Base-by-base conservation (phyloP, 2,888 invertebrate species). In the Dicroscelio sp. region DNA sequence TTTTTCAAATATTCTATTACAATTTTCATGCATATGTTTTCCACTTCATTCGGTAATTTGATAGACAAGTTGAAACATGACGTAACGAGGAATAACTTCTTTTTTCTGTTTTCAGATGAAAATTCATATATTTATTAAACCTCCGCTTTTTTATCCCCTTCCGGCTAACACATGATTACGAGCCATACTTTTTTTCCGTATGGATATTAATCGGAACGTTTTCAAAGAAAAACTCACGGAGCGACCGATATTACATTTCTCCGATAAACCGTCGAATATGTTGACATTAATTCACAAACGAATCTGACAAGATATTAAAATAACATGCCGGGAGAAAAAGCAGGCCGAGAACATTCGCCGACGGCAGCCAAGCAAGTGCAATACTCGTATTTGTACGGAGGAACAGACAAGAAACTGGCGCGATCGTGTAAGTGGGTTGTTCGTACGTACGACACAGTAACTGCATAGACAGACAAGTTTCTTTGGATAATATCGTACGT, bases 391-490 rank as follows among this genome's bases (percentile, higher is more conserved):
- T 89, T 89, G 89, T 84, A 58, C 80, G 75, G 20, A 65, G 43
- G n/a, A 43, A 67, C 85, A 80, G 73, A 73, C 88, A 92, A 92
- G 92, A 92, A 92, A 88, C 90, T 79, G 65, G 60, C 63, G 67
- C 69, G 65, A 86, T 67, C 90, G 79, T 86, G 86, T 86, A 88
- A 92, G 86, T 92, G 80, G 90, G 80, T 86, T 90, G 85, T 80
- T 88, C 84, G 55, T 86, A 73, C 79, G 78, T 78, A 73, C 75
- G 80, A 83, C 82, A 87, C 65, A 67, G 88, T 88, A 86, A 92
- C 88, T 86, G 71, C 85, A 90, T 65, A 82, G 82, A 88, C 87
- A 82, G 82, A 88, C 88, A 88, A 92, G 92, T 92, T 90, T 90
- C 88, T 90, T 90, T 88, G 84, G 86, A 86, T 90, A 88, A 90